These are phyloP conservation scores for Prostheceraeus crozeri DNA, from an alignment of 2,888 invertebrate genomes.

Conservation along the genomic window DNA sequence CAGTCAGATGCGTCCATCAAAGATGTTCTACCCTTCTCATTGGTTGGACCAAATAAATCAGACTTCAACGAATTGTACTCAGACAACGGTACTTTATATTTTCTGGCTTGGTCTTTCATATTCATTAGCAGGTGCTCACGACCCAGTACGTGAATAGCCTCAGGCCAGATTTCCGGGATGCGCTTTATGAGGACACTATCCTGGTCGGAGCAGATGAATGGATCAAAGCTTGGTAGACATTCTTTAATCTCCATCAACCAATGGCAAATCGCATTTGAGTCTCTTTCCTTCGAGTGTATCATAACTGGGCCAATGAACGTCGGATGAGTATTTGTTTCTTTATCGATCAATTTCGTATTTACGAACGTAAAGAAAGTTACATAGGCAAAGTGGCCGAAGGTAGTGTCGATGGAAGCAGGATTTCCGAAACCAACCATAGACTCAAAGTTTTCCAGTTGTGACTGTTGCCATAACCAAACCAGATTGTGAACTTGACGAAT, in stretches of 20 bases:
- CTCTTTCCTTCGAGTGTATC: conserved; percentile 8
- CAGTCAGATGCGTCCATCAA: neutral
- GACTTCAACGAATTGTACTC: neutral
- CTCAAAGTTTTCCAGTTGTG: neutral
- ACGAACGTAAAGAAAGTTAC: neutral
- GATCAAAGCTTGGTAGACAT: neutral
- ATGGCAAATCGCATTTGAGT: neutral
- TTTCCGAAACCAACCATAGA: conserved; percentile 4
- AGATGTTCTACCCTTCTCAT: neutral
- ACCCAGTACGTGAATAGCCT: neutral
- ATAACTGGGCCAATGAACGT: conserved; percentile 6
- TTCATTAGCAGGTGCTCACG: conserved; percentile 12
- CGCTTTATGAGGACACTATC: neutral
- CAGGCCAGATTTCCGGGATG: conserved; percentile 1
- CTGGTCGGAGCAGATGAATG: conserved; percentile 7
- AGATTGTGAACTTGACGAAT: neutral
- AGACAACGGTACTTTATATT: neutral
- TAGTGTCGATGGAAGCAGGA: neutral
- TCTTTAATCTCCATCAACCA: neutral
- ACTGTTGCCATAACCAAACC: neutral
- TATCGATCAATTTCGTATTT: neutral
- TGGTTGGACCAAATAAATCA: conserved; percentile 10
- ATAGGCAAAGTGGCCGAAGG: neutral
- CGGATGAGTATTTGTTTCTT: neutral
- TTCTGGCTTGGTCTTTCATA: conserved; percentile 2